A percentile compares a stretch with the other conserved stretches of the same genome.
These are phyloP conservation scores for Deilephila elpenor DNA, from an alignment of 2,888 invertebrate genomes.

Conservation along the genomic window DNA sequence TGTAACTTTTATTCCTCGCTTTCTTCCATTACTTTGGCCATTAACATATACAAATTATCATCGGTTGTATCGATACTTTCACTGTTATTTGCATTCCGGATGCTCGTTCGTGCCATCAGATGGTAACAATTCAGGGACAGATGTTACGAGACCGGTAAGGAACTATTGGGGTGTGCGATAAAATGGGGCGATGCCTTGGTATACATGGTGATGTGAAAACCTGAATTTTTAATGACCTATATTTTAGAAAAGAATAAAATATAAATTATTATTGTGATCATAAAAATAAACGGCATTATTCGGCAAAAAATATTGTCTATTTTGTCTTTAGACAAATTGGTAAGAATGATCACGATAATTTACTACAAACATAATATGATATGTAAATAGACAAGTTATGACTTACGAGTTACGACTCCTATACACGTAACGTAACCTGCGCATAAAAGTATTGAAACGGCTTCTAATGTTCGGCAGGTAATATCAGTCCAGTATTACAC, in stretches of 20 bases:
- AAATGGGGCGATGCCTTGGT: constrained; percentile 45
- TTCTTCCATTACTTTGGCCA: constrained; percentile 20
- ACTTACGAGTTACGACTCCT: no score
- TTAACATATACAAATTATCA: constrained; percentile 34
- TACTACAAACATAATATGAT: no score
- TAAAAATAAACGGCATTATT: no score
- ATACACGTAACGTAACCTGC: no score
- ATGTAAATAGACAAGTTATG: no score
- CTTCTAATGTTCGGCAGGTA: no score
- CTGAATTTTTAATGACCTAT: constrained; percentile 19
- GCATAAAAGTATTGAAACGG: no score
- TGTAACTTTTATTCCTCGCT: not conserved
- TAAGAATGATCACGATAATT: no score
- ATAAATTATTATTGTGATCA: no score
- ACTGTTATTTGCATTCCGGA: constrained; percentile 47
- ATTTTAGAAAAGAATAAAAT: not conserved
- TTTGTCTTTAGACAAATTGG: no score
- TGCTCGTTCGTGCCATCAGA: constrained; percentile 41
- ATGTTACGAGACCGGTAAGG: constrained; percentile 75
- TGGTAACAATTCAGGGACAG: constrained; percentile 61
- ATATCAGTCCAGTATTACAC: no score
- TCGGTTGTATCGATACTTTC: constrained; percentile 60
- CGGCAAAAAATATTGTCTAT: no score
- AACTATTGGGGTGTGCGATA: constrained; percentile 53
- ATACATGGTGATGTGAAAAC: constrained; percentile 53